Base-by-base conservation (phyloP, 2,113 vertebrate genomes). In the Aythya baeri region DNA sequence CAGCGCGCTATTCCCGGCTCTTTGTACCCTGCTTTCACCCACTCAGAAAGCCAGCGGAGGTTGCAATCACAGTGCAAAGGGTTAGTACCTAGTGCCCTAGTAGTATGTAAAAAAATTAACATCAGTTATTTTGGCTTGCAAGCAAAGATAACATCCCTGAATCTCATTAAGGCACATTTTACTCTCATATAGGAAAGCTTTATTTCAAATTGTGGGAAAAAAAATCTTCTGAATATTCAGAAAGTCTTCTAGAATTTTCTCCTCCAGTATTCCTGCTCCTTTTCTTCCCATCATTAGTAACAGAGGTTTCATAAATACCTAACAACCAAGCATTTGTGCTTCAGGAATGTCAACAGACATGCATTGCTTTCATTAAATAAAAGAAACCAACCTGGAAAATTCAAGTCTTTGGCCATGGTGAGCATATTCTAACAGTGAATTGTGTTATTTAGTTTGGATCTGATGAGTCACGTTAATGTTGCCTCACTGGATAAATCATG, bases 1-100 rank as follows among this genome's bases (percentile, higher is more conserved):
- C 99, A 99, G 67, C 99, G 99, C 58, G 99, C 99, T 11, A 99
- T 99, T n/a, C 99, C 99, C 0, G 99, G 99, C 93, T 99, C 99
- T 93, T 99, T 99, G 95, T 99, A 99, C 0, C 99, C 99, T 0
- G 99, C 99, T 94, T 99, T 99, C 65, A 99, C 99, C 99, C 99
- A 99, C 97, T 99, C 99, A 1, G 99, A 99, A n/a, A 99, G 98
- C 99, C 99, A 99, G 73, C 98, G 99, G 91, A 99, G 98, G 92
- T 97, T 98, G 93, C 99, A 99, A 91, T 99, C 99, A 44, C 99
- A 99, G 94, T 99, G 98, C 76, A 99, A 96, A 0, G 99, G 99
- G 96, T 99, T 99, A 91, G 99, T 99, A 32, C 99, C 99, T 17
- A 99, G 98, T 5, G 99, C 99, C 92, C 99, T 99, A 17, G 32